These are phyloP conservation scores for Dysidea cf. avara DNA, from an alignment of 37 sponge, comb jelly and placozoan species.

Conservation along the genomic window DNA sequence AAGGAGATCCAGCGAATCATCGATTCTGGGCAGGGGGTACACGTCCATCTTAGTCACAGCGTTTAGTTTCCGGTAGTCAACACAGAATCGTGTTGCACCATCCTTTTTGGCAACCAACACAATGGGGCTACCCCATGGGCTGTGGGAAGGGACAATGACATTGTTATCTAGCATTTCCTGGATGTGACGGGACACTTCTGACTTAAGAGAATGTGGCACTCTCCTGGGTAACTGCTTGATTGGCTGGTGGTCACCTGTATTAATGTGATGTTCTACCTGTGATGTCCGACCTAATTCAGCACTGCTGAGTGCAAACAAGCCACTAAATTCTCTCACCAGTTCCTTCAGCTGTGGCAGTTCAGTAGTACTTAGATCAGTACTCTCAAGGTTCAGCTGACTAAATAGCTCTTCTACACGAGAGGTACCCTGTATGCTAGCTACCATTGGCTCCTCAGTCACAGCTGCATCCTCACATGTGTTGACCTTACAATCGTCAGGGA, in stretches of 20 bases:
- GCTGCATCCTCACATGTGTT: background rate
- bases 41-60: conserved; percentile 53
- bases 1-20: conserved; percentile 48
- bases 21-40: conserved; percentile 59
- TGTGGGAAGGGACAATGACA: conserved; percentile 33
- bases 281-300: conserved; percentile 18
- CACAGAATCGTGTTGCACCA: conserved; percentile 48
- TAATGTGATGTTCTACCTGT: conserved; percentile 12
- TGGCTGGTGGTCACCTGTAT: conserved; percentile 36
- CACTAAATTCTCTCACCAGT: conserved; percentile 12
- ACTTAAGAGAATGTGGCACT: conserved; percentile 31
- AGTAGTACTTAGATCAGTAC: background rate
- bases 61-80: conserved; percentile 63
- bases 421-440: background rate
- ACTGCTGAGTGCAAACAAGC: conserved; percentile 23
- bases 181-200: conserved; percentile 8
- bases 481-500: background rate
- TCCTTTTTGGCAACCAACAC: conserved; percentile 50
- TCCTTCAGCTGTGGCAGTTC: conserved; percentile 1
- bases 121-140: conserved; percentile 55
- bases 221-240: conserved; percentile 29
- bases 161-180: conserved; percentile 44
- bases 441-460: background rate
- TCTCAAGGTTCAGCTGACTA: background rate
- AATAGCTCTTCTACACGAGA: background rate